These are phyloP conservation scores for Branchinecta sandiegonensis DNA, from an alignment of 2,888 invertebrate species.

Conservation along the genomic window DNA sequence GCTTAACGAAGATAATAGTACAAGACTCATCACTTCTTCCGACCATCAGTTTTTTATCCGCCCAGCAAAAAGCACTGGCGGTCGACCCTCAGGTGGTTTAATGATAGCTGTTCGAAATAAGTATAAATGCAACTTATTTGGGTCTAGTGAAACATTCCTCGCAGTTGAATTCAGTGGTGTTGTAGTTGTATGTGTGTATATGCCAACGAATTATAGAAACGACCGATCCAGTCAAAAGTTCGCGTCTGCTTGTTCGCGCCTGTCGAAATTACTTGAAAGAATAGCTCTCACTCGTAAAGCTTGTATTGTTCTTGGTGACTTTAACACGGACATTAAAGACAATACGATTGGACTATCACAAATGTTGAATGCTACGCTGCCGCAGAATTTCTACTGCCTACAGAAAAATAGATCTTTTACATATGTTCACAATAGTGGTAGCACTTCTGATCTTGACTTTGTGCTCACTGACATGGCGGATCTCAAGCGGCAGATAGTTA, in stretches of 20 bases:
- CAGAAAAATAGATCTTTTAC: not conserved
- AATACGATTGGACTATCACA: not conserved
- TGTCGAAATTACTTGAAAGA: constrained; percentile 5
- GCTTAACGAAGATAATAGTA: not conserved
- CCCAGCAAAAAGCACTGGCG: constrained; percentile 9
- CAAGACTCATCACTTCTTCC: constrained; percentile 12
- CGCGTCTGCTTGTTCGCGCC: not conserved
- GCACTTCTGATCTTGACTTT: not conserved
- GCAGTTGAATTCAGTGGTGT: constrained; percentile 1
- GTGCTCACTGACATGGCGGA: no score
- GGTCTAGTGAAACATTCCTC: not conserved
- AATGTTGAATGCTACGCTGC: not conserved
- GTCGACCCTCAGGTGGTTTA: constrained; percentile 1
- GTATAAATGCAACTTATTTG: not conserved
- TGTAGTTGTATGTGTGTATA: not conserved
- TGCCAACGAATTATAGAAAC: constrained; percentile 1
- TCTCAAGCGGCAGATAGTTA: no score
- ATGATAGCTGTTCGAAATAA: constrained; percentile 10
- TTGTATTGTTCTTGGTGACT: not conserved
- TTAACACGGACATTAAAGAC: not conserved
- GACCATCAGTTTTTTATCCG: constrained; percentile 11
- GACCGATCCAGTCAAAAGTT: not conserved
- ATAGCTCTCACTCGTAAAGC: constrained; percentile 6
- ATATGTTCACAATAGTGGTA: not conserved
- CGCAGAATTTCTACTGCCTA: constrained; percentile 8